Evolutionary conservation across 1,140 invertebrate species (phyloP), one percentile per base, ranked within the genome.

Genomic region (Venturia canescens): DNA sequence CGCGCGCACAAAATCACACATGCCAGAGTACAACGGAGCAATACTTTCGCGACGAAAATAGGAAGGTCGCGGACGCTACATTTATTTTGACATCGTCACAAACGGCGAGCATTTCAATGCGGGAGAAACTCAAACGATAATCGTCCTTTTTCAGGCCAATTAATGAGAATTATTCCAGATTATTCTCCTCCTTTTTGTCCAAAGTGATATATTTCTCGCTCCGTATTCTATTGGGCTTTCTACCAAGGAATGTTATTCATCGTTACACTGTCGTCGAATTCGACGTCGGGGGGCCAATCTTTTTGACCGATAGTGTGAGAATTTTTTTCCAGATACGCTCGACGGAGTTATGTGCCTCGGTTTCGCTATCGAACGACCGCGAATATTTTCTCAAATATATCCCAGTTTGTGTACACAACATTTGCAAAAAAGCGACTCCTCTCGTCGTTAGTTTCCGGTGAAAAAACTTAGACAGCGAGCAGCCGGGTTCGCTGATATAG

Each of bases 401-500:
- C 77, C 27, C 50, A 26, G 11, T 44, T 53, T 34, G 38, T 7
- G 7, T 34, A 34, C 31, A 34, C 13, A n/a, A n/a, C 38, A 44
- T 71, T 67, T 27, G 11, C 34, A 75, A 72, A 57, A 44, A 72
- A 78, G 15, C 6, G 34, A 9, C 60, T 16, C 63, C 60, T 18
- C 26, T 63, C 18, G 76, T 67, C 81, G 80, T 82, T 82, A 82
- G 78, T 82, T 83, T 77, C 23, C 60, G 80, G 15, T 1, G 75
- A 23, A 23, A 63, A 79, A 80, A 78, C 82, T 83, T 83, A 83
- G 82, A 81, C n/a, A 87, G 82, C n/a, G n/a, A n/a, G 81, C 27
- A 38, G 53, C 6, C 27, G 21, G 60, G 60, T 9, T 9, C 7
- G 50, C 86, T 88, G 90, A 91, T 90, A 88, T 80, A 87, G 77